Conservation (phyloP, 2,888 invertebrate genomes). For the Limnephilus lunatus region DNA sequence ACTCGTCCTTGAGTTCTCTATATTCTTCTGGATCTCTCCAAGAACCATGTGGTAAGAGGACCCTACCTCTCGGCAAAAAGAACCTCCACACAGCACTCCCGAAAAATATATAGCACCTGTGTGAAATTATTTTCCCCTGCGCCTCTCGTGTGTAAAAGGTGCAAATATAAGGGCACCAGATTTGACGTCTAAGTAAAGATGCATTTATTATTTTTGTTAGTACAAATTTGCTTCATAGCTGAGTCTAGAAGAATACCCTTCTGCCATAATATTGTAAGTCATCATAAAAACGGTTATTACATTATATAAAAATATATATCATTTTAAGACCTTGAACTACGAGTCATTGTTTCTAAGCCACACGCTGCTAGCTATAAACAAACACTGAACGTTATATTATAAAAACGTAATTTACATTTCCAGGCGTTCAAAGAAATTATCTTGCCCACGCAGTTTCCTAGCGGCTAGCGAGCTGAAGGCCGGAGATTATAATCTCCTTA, state of each 20-base stretch:
- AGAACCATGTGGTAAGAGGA: no score
- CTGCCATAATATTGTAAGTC: background rate
- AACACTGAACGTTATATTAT: conserved; percentile 21
- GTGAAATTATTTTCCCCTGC: no score
- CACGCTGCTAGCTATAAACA: background rate
- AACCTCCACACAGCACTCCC: no score
- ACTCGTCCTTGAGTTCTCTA: no score
- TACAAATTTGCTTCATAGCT: no score
- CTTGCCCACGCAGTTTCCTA: conserved; percentile 8
- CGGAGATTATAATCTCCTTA: background rate
- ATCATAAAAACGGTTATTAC: background rate
- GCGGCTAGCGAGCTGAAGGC: background rate
- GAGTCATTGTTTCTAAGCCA: background rate
- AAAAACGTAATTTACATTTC: conserved; percentile 40
- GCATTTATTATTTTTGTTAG: no score
- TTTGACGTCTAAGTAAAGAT: no score
- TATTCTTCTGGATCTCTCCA: no score
- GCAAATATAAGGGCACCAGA: no score
- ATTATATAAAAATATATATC: background rate
- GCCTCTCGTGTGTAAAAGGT: no score
- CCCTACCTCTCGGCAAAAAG: no score
- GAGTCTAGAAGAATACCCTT: background rate
- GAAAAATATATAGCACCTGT: no score
- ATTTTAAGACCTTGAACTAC: background rate
- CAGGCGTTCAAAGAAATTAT: conserved; percentile 18